Percentiles rank a stretch among this genome's conserved stretches.
Evolutionary conservation across 2,113 vertebrate genomes (phyloP).

Genomic region (Xyrauchen texanus): DNA sequence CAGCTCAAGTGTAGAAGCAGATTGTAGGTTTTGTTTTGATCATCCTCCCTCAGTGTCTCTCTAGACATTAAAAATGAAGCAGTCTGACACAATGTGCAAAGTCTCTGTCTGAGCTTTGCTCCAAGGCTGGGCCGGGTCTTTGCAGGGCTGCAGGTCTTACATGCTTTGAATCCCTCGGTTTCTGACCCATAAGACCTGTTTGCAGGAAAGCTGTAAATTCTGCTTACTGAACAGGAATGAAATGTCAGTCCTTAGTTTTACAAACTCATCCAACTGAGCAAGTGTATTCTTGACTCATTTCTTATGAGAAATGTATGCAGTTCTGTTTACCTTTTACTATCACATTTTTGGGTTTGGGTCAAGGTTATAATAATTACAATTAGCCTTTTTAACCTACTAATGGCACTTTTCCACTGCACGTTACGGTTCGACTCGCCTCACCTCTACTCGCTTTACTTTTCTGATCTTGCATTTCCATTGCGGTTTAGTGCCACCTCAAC

Average conservation of each 20-base stretch:
- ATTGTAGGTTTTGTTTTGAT: slow-evolving; percentile 10
- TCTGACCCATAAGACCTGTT: slow-evolving; percentile 55
- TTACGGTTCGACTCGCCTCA: too few relatives aligned
- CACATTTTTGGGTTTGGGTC: too few relatives aligned
- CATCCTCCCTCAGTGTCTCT: slow-evolving; percentile 12
- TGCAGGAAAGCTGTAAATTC: slow-evolving; percentile 52
- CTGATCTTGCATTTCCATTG: too few relatives aligned
- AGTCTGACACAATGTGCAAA: slow-evolving; percentile 31
- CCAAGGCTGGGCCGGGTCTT: slow-evolving; percentile 49
- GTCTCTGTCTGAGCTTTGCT: slow-evolving; percentile 52
- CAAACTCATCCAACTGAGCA: slow-evolving; percentile 42
- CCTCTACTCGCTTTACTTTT: too few relatives aligned
- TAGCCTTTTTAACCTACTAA: too few relatives aligned
- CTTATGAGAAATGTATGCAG: too few relatives aligned
- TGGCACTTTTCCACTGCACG: too few relatives aligned
- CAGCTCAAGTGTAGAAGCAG: background rate
- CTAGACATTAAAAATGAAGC: slow-evolving; percentile 47
- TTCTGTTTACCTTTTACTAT: too few relatives aligned
- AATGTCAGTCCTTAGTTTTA: slow-evolving; percentile 50
- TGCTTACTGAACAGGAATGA: slow-evolving; percentile 59
- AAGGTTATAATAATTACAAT: too few relatives aligned
- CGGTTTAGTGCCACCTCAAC: too few relatives aligned
- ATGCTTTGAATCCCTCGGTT: slow-evolving; percentile 49
- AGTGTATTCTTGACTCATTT: background rate
- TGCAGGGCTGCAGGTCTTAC: slow-evolving; percentile 47